Evolutionary conservation across 2,888 invertebrate species (phyloP).

Genomic region (Lycia hirtaria): DNA sequence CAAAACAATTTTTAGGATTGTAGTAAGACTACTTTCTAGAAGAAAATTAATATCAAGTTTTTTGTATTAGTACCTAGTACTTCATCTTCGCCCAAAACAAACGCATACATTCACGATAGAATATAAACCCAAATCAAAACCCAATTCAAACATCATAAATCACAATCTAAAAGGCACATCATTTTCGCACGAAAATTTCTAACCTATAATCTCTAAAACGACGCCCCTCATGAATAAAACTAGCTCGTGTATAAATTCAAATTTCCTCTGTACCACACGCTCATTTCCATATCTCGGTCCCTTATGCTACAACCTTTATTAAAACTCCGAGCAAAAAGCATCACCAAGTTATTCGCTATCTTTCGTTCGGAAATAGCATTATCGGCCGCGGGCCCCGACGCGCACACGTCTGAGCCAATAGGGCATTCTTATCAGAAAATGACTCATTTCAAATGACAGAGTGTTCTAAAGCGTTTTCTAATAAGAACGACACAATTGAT

Average conservation of each 20-base stretch:
- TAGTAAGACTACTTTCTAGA: too few relatives aligned
- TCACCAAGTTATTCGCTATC: constrained; percentile 81
- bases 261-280: constrained; percentile 83
- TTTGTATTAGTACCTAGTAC: too few relatives aligned
- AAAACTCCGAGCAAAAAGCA: constrained; percentile 82
- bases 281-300: constrained; percentile 84
- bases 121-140: constrained; percentile 17
- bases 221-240: constrained; percentile 79
- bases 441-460: constrained; percentile 89
- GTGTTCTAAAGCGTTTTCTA: constrained; percentile 77
- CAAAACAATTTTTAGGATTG: too few relatives aligned
- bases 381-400: constrained; percentile 74
- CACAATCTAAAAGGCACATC: constrained; percentile 51
- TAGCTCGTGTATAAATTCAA: constrained; percentile 85
- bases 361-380: constrained; percentile 82
- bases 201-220: constrained; percentile 58
- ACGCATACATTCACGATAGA: too few relatives aligned
- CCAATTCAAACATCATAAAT: constrained; percentile 43
- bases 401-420: constrained; percentile 85
- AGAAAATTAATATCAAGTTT: too few relatives aligned
- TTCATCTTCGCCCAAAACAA: too few relatives aligned
- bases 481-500: constrained; percentile 64
- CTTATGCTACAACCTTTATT: constrained; percentile 74
- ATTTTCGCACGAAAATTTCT: constrained; percentile 58
- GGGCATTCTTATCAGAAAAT: constrained; percentile 89